A percentile compares a stretch with the other conserved stretches of the same genome.
phyloP scores from a whole-genome alignment of 2,797 vertebrate species.

The Sebastes minor region DNA sequence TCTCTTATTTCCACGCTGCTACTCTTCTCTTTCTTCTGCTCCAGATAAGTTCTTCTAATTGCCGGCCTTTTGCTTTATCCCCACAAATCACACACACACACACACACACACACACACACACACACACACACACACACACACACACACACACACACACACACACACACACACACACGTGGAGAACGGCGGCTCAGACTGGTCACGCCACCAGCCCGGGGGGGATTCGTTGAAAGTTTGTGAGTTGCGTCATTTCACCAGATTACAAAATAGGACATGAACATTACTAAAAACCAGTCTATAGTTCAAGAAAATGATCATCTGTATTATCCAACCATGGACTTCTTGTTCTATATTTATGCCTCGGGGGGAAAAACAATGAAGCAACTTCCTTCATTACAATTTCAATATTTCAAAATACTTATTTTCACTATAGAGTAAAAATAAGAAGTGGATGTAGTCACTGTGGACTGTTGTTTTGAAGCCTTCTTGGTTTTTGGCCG shows the following conservation, averaged over 20 bases:
- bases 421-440: no score
- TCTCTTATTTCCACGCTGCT: neutral
- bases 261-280: constrained; percentile 8
- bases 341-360: neutral
- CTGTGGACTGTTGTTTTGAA: rapidly evolving
- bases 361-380: neutral
- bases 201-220: constrained; percentile 8
- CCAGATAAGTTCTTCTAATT: constrained; percentile 36
- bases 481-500: no score
- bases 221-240: neutral
- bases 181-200: constrained; percentile 1
- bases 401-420: neutral
- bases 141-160: neutral
- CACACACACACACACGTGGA: neutral
- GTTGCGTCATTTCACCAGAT: constrained; percentile 20
- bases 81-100: neutral
- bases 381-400: neutral
- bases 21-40: constrained; percentile 29
- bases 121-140: neutral
- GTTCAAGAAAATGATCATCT: neutral
- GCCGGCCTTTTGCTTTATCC: neutral
- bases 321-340: neutral
- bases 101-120: neutral
- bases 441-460: no score
- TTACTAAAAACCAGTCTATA: neutral